phyloP scores from a whole-genome alignment of 2,797 vertebrate genomes.

The Thalassophryne amazonica region DNA sequence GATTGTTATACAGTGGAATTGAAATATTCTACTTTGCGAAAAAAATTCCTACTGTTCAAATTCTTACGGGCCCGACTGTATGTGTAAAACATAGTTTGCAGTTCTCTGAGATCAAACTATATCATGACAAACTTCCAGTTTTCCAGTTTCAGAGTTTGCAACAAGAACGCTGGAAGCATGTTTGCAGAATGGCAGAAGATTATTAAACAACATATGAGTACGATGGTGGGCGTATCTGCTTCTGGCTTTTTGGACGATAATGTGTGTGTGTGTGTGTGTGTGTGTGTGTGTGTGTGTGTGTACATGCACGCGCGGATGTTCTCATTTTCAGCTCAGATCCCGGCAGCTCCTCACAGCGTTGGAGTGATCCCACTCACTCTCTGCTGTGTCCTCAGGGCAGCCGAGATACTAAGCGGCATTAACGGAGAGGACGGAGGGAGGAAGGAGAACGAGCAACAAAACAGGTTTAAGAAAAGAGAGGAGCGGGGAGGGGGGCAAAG shows the following conservation, averaged over 20 bases:
- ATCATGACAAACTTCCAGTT: slow-evolving; percentile 9
- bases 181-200: slow-evolving; percentile 33
- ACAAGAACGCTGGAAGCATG: slow-evolving; percentile 19
- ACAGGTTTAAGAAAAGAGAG: neutral
- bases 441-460: slow-evolving; percentile 8
- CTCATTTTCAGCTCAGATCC: slow-evolving; percentile 40
- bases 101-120: no score
- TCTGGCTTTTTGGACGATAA: slow-evolving; percentile 16
- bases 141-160: slow-evolving; percentile 9
- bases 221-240: slow-evolving; percentile 41
- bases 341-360: slow-evolving; percentile 13
- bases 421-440: slow-evolving; percentile 56
- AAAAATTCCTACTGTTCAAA: no score
- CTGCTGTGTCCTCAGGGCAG: slow-evolving; percentile 46
- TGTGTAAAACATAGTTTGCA: no score
- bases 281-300: neutral
- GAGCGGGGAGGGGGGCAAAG: slow-evolving; percentile 18
- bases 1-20: no score
- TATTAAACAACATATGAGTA: slow-evolving; percentile 18
- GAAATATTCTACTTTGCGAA: no score
- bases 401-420: slow-evolving; percentile 39
- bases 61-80: no score
- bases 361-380: slow-evolving; percentile 42
- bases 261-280: neutral
- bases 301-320: slow-evolving; percentile 4